Base-by-base conservation (phyloP, 2,797 vertebrate genomes). In the Leptoclinus maculatus region DNA sequence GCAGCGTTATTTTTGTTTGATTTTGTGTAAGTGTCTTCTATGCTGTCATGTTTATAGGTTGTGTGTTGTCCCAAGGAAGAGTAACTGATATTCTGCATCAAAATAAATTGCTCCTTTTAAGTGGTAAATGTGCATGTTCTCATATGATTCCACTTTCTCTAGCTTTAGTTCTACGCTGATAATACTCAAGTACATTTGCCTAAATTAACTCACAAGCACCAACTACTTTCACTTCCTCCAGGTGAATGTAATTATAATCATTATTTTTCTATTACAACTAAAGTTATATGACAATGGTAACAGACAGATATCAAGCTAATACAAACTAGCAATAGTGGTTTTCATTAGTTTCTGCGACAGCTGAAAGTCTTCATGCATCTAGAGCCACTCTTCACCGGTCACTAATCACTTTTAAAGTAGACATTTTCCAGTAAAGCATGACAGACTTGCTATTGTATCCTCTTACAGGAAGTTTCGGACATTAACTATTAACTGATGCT, bases 181-280 rank as follows among this genome's bases (percentile, higher is more conserved):
- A 64, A 73, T 45, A 41, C 41, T 64, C 4, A 12, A 2, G 29
- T 43, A 36, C 29, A 56, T 71, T 11, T 45, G 27, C 12, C 17
- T 9, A 10, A 27, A 27, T 45, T 27, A 29, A 75, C 41, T 25
- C 14, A 57, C 9, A 36, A 45, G 25, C 13, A 10, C 5, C 34
- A 19, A 34, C 19, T 45, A 12, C 19, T 79, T 57, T 79, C 56
- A 72, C 62, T 71, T 78, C 69, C 62, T 60, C 6, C 10, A 43
- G 9, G 23, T 65, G 1, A 5, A n/a, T 66, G 16, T 6, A 8
- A 34, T 3, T 57, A 2, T 14, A 2, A 4, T 7, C 14, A 9
- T 32, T 32, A 19, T 17, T 57, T 17, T 56, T 62, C 1, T 39
- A 36, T n/a, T 56, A 6, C 7, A 66, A 27, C n/a, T 38, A 11